Conservation (phyloP, 2,888 invertebrate species). For the Rhagium mordax region DNA sequence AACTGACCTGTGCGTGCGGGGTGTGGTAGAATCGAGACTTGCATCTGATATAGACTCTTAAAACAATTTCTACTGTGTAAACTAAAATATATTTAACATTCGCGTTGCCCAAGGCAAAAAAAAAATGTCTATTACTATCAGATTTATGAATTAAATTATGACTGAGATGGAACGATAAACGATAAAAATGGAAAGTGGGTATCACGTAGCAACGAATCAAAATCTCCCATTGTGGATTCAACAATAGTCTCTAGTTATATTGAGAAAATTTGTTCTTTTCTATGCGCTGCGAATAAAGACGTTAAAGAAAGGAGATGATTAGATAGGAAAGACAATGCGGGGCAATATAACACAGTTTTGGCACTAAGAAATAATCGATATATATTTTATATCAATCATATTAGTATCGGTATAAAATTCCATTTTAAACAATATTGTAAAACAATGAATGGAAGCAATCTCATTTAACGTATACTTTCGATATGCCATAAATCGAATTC, state of each 20-base stretch:
- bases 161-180: background rate
- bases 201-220: background rate
- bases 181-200: slow-evolving; percentile 3
- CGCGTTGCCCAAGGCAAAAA: background rate
- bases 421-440: no score
- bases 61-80: no score
- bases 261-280: background rate
- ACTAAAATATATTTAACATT: no score
- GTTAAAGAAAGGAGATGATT: background rate
- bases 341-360: background rate
- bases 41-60: no score
- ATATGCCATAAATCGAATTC: no score
- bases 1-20: no score
- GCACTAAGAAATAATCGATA: background rate
- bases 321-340: background rate
- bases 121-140: background rate
- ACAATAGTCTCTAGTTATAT: slow-evolving; percentile 14
- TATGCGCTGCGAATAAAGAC: background rate
- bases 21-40: no score
- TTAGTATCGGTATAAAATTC: no score
- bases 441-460: no score
- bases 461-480: no score
- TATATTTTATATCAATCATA: no score
- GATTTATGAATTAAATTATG: slow-evolving; percentile 9
- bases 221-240: background rate